phyloP scores from a whole-genome alignment of 2,888 invertebrate species.

The Eupelmus urozonus region DNA sequence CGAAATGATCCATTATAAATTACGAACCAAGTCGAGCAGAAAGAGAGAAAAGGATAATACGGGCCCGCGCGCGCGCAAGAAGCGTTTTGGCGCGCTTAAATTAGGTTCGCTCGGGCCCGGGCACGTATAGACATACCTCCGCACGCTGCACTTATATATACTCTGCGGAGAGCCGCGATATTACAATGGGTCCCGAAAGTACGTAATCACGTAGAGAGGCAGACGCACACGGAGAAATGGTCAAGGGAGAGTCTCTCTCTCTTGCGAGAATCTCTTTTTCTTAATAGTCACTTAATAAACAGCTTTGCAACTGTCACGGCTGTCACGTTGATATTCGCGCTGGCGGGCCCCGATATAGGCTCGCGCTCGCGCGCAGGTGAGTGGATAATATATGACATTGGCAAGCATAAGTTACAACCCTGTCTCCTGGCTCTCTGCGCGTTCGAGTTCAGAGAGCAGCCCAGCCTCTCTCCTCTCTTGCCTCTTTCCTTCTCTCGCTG shows the following conservation, averaged over 20 bases:
- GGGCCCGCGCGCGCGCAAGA: background rate
- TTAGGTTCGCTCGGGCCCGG: conserved; percentile 26
- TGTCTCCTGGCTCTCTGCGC: conserved; percentile 49
- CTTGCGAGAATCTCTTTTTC: conserved; percentile 52
- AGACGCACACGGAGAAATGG: conserved; percentile 6
- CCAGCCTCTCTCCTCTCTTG: background rate
- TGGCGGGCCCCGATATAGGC: conserved; percentile 14
- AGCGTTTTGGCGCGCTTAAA: conserved; percentile 49
- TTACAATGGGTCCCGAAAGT: conserved; percentile 54
- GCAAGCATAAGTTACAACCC: conserved; percentile 59
- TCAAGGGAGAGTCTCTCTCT: conserved; percentile 14
- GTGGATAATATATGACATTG: conserved; percentile 60
- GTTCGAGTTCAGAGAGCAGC: conserved; percentile 36
- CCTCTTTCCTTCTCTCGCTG: conserved; percentile 5
- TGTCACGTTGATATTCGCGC: conserved; percentile 57
- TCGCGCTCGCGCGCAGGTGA: conserved; percentile 50
- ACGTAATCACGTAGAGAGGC: conserved; percentile 36
- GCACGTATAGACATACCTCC: conserved; percentile 4
- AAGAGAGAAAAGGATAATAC: background rate
- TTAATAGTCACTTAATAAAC: conserved; percentile 60
- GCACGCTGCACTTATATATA: too few relatives aligned
- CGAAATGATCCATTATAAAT: conserved; percentile 52
- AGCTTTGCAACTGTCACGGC: conserved; percentile 59
- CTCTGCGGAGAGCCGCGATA: conserved; percentile 9
- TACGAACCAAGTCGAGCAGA: conserved; percentile 46